Evolutionary conservation across 2,888 invertebrate genomes (phyloP), one percentile per base, ranked within the genome.

Genomic region (Scaptomyza tumidula): DNA sequence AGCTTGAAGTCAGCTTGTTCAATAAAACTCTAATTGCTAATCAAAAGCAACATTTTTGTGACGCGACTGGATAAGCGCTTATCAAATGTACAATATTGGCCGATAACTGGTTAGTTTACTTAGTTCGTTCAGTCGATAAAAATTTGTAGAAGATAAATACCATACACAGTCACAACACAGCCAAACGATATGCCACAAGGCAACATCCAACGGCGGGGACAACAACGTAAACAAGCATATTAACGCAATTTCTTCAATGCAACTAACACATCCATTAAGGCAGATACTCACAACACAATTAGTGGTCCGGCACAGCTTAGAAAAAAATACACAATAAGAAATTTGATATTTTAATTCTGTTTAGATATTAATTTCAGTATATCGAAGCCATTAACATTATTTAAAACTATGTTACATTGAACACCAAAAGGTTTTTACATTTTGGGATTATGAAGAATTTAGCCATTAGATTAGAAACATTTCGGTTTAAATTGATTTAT

Each of bases 21-120:
- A 85, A 76, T 87, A 81, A 87, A 83, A 70, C 76, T 67, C 74
- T 85, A 87, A 83, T 83, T 87, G 83, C 86, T 77, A 87, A 79
- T 83, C 86, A 85, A 83, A 83, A 78, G 75, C 83, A 68, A 66
- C 70, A 87, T 87, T 79, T 85, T 85, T 87, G 71, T 76, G 77
- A 83, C 57, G 77, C 80, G 86, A 68, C 82, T 81, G 81, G 84
- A 87, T 83, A 87, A 85, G 86, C 66, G 75, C 87, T 86, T 82
- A 82, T 82, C 81, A 82, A 80, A 65, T 70, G 39, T 69, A 65
- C 80, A 59, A 55, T 75, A 53, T 39, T 39, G 16, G 48, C 50
- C 45, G 55, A 44, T 82, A 82, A 82, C 82, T 71, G 88, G 82
- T 85, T 87, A 27, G 72, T 57, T 80, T 60, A 50, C 62, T 76